Base-by-base conservation (phyloP, 2,113 vertebrate genomes). In the Psammodynastes pulverulentus region DNA sequence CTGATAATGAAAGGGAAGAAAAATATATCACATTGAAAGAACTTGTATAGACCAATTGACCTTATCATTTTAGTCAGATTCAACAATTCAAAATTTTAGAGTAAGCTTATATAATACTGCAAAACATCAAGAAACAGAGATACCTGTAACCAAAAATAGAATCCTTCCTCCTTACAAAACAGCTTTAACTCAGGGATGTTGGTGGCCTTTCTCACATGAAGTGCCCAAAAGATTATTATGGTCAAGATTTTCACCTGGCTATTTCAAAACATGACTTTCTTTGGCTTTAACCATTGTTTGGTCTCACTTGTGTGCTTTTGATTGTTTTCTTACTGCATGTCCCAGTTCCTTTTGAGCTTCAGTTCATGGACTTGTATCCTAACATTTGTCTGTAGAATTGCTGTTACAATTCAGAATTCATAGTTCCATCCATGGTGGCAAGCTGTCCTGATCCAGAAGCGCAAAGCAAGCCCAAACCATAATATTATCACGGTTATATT, bases 1-100 rank as follows among this genome's bases (percentile, higher is more conserved):
- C 99, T 99, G 97, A 4, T 93, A 93, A 93, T 88, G 94, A 91
- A 85, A 94, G 13, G 88, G 39, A 0, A 85, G 54, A 34, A 49
- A 53, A 39, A 89, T 39, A 85, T 10, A 13, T 84, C 45, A 51
- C 21, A 85, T 92, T 85, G 62, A 23, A 84, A 58, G 13, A 29
- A 58, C 1, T 86, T 23, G 15, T 58, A 5, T 26, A 58, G 9
- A 85, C 8, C 4, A 84, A 9, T 5, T 49, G 29, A 49, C 29
- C 48, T 4, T 26, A 19, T 23, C 6, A n/a, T 34, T 24, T 45
- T 72, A 43, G 7, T 4, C 67, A 12, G 7, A 39, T 91, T 84
- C 84, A 85, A 10, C 43, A 86, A 12, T 62, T 54, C 87, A 85
- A 12, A 49, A 26, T 58, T 84, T 89, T 52, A 3, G 19, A 29